Percentiles rank a stretch among this genome's conserved stretches.
Conservation (phyloP, 2,888 invertebrate species). For the Andrena fulva region DNA sequence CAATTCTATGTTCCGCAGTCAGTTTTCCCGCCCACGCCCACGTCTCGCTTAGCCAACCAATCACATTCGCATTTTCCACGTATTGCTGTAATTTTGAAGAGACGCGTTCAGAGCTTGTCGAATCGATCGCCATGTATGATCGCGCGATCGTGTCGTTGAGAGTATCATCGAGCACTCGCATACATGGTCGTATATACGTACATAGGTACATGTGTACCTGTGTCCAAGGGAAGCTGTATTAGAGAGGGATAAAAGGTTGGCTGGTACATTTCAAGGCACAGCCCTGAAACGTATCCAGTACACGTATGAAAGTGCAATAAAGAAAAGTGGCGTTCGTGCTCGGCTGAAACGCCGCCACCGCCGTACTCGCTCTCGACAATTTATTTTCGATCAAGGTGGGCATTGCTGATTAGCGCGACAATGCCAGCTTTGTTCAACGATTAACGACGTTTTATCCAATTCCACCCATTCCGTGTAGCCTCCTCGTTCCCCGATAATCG, state of each 20-base stretch:
- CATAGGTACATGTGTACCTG: conserved; percentile 33
- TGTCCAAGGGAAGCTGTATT: conserved; percentile 60
- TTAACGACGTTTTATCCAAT: conserved; percentile 74
- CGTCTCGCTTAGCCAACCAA: conserved; percentile 9
- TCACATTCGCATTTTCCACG: conserved; percentile 10
- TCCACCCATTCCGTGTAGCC: conserved; percentile 74
- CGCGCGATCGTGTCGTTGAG: neutral
- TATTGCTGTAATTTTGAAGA: neutral
- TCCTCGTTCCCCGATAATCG: conserved; percentile 69
- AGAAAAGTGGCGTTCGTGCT: conserved; percentile 76
- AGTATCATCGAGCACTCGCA: conserved; percentile 33
- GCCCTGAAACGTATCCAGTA: conserved; percentile 63
- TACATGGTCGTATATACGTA: conserved; percentile 32
- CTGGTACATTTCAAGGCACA: conserved; percentile 66
- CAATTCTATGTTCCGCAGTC: conserved; percentile 32
- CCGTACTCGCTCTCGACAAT: conserved; percentile 55
- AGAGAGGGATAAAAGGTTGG: conserved; percentile 50
- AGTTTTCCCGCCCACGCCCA: conserved; percentile 1
- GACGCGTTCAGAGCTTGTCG: neutral
- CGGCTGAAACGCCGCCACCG: conserved; percentile 53
- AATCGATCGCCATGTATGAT: conserved; percentile 12
- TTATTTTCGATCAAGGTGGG: conserved; percentile 74
- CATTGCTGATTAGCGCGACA: conserved; percentile 72
- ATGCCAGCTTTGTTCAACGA: conserved; percentile 73
- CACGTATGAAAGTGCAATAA: conserved; percentile 76